Evolutionary conservation across 2,888 invertebrate genomes (phyloP), one percentile per base, ranked within the genome.

Genomic region (Phania funesta): DNA sequence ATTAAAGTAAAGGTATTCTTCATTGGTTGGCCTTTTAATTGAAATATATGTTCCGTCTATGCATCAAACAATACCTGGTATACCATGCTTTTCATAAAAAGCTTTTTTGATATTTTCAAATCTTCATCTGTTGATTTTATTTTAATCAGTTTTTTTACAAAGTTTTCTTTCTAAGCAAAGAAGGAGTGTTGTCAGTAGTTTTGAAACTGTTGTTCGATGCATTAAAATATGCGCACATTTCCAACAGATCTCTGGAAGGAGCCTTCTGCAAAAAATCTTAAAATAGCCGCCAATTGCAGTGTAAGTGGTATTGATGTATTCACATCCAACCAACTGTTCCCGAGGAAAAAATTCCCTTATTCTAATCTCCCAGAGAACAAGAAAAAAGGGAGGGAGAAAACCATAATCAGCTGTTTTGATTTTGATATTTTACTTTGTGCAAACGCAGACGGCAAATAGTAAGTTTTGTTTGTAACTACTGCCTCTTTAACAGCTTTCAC

Each of bases 181-280:
- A 6, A 32, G 13, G 20, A 24, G 56, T 18, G 1, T 56, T 20
- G 56, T 11, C 20, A 56, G 4, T 8, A 16, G 4, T 16, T 56
- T 56, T 20, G 56, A 56, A 16, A 56, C 20, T 11, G 56, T 56
- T 8, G 56, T 16, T 35, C 56, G 56, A 56, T 56, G 54, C 54
- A 54, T 54, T 16, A 16, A 29, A 29, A 54, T 54, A 29, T 54
- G 8, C 5, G 54, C 26, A 54, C 54, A 29, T 54, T 54, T 54
- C 54, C 54, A 24, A 54, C 29, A 54, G 29, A 54, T 29, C 54
- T 54, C 13, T 54, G 29, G 5, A 54, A 54, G 29, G 2, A 2
- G 18, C 56, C 56, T n/a, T 56, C 56, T 16, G 56, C 20, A 18
- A 58, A 58, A 7, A 56, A 56, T 29, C 35, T 58, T 8, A 38